A percentile compares a stretch with the other conserved stretches of the same genome.
Evolutionary conservation across 2,113 vertebrate species (phyloP).

Genomic region (Barnardius zonarius): DNA sequence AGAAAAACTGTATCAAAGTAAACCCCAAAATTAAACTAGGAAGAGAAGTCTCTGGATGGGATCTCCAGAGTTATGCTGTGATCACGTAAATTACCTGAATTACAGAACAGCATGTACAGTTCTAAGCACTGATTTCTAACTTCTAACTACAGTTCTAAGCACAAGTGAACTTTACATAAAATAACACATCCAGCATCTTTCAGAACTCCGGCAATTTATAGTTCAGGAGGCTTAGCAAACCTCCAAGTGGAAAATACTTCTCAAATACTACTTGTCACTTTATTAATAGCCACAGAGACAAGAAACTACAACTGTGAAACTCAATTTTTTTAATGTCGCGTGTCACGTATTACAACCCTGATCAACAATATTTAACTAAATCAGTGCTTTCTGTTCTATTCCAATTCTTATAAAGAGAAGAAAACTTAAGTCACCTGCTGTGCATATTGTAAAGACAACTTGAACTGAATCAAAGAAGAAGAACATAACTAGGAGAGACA

Average conservation of each 20-base stretch:
- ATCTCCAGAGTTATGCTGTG: not conserved
- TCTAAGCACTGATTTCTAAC: not conserved
- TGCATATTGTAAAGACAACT: constrained; percentile 99
- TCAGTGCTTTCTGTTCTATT: not conserved
- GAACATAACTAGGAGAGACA: constrained; percentile 99
- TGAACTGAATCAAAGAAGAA: constrained; percentile 99
- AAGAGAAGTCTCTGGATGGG: not conserved
- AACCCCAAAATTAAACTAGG: not conserved
- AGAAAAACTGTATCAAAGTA: not conserved
- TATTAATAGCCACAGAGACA: constrained; percentile 6
- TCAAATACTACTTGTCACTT: not conserved
- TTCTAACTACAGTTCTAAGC: not conserved
- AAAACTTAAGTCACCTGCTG: constrained; percentile 84
- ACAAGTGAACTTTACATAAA: not conserved
- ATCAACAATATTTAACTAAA: not conserved
- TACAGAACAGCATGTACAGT: not conserved
- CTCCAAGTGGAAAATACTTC: not conserved
- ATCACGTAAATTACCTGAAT: not conserved
- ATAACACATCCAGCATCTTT: not conserved
- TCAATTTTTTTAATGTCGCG: not conserved
- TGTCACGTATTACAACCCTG: not conserved
- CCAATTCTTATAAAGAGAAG: not conserved
- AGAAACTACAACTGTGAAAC: not conserved
- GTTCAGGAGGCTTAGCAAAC: not conserved
- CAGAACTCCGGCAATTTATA: not conserved